Percentiles rank a stretch among this genome's conserved stretches.
Conservation (phyloP, 2,797 vertebrate genomes). For the Tangara arthus region DNA sequence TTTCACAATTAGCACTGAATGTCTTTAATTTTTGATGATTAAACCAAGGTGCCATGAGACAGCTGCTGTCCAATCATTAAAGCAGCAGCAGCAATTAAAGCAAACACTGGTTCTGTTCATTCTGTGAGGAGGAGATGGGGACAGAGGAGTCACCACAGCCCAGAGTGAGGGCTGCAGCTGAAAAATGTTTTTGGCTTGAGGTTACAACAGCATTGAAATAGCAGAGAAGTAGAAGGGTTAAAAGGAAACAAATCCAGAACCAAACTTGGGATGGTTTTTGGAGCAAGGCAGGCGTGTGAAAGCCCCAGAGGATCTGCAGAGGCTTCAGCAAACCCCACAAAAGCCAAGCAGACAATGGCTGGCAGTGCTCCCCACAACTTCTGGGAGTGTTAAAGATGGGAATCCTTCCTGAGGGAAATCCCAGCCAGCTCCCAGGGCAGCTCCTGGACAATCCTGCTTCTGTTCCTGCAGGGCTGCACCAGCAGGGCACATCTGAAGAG, state of each 20-base stretch:
- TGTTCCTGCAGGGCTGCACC: not conserved
- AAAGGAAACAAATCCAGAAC: not conserved
- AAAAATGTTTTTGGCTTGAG: not conserved
- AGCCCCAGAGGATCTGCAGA: not conserved
- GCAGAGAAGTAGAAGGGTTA: not conserved
- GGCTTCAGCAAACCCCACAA: not conserved
- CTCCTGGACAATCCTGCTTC: constrained; percentile 41
- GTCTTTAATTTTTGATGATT: not conserved
- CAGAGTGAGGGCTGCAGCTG: not conserved
- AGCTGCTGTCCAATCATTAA: not conserved
- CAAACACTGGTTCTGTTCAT: not conserved
- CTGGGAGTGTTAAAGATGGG: not conserved
- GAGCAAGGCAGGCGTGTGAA: not conserved
- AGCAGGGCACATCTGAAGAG: not conserved
- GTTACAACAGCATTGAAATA: not conserved
- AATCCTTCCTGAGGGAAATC: not conserved
- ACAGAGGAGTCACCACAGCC: not conserved
- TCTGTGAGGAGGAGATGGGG: not conserved
- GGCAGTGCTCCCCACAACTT: not conserved
- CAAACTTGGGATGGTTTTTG: not conserved
- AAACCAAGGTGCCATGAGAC: not conserved
- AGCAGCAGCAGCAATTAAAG: not conserved
- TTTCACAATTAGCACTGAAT: not conserved
- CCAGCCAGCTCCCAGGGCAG: constrained; percentile 17
- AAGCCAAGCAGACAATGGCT: not conserved